phyloP scores from a whole-genome alignment of 2,888 invertebrate genomes.

The Cartodere bifasciata region DNA sequence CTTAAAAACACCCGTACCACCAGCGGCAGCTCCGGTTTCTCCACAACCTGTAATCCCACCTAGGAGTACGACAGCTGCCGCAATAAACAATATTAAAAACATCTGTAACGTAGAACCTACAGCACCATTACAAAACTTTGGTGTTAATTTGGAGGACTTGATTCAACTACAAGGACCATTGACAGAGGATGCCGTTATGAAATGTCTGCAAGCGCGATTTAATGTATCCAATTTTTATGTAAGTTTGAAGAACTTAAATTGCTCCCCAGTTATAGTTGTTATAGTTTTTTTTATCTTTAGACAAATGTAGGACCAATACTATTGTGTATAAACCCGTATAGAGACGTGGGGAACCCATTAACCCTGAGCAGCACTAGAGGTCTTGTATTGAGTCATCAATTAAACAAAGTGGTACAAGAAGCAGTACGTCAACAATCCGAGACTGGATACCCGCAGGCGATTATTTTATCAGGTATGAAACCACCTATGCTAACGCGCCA shows the following conservation, averaged over 20 bases:
- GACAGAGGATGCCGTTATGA: slow-evolving; percentile 87
- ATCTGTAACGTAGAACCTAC: no score
- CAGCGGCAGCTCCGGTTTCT: slow-evolving; percentile 27
- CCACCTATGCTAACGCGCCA: slow-evolving; percentile 6
- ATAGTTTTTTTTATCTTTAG: slow-evolving; percentile 40
- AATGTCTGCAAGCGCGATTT: slow-evolving; percentile 82
- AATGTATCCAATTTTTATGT: slow-evolving; percentile 79
- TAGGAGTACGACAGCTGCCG: slow-evolving; percentile 20
- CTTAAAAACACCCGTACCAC: slow-evolving; percentile 20
- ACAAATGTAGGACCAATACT: slow-evolving; percentile 87
- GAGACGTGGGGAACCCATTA: slow-evolving; percentile 75
- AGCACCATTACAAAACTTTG: slow-evolving; percentile 19
- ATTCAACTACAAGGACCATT: slow-evolving; percentile 86
- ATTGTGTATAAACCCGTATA: slow-evolving; percentile 80
- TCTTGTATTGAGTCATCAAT: slow-evolving; percentile 62
- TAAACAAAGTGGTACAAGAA: slow-evolving; percentile 80
- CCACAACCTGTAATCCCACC: slow-evolving; percentile 33
- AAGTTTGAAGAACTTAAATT: slow-evolving; percentile 35
- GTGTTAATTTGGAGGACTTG: slow-evolving; percentile 67
- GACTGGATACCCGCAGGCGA: slow-evolving; percentile 90
- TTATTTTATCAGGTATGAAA: slow-evolving; percentile 68
- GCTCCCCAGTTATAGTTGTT: slow-evolving; percentile 1
- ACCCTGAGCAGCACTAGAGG: slow-evolving; percentile 65
- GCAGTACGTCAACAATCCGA: slow-evolving; percentile 89
- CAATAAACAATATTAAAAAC: no score